Base-by-base conservation (phyloP, 1,140 invertebrate species). In the Drosophila busckii region DNA sequence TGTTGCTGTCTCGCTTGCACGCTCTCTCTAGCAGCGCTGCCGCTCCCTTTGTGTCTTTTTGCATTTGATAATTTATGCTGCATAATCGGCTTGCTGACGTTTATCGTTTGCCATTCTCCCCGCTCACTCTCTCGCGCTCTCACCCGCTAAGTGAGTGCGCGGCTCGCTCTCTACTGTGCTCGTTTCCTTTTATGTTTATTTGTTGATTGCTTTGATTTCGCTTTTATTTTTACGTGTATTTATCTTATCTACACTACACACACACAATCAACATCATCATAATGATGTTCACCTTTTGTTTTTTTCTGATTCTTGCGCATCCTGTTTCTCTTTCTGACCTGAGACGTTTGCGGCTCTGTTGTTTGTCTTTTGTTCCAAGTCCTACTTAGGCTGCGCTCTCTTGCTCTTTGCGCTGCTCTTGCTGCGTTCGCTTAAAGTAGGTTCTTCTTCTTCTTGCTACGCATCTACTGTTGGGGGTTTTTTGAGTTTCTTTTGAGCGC, bases 101-200 rank as follows among this genome's bases (percentile, higher is more conserved):
- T 78, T 80, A 78, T 78, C 62, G 71, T 55, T 78, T 78, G 67
- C 71, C 56, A 66, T 67, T 65, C 58, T 52, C 50, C 40, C 41
- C 9, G 20, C 26, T 31, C 32, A 9, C 19, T 20, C 37, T 13
- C 31, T 25, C 32, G 23, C 32, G 16, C 40, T 22, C n/a, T 25
- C 17, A 28, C 41, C 34, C 29, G 41, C 25, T 46, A 25, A 31
- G 28, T 34, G 13, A 5, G 13, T n/a, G 13, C 4, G 19, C 2
- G 12, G 45, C 29, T 38, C 31, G 58, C 44, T 70, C 60, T 60
- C 50, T 45, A 42, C 49, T 48, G 52, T 69, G 54, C 50, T 45
- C 55, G 73, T 80, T 78, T 78, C 68, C 71, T 78, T 78, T 78
- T 80, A 78, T 68, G 71, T 73, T 78, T 80, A 80, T 78, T 78